Evolutionary conservation across 2,113 vertebrate species (phyloP).

Genomic region (Tautogolabrus adspersus): DNA sequence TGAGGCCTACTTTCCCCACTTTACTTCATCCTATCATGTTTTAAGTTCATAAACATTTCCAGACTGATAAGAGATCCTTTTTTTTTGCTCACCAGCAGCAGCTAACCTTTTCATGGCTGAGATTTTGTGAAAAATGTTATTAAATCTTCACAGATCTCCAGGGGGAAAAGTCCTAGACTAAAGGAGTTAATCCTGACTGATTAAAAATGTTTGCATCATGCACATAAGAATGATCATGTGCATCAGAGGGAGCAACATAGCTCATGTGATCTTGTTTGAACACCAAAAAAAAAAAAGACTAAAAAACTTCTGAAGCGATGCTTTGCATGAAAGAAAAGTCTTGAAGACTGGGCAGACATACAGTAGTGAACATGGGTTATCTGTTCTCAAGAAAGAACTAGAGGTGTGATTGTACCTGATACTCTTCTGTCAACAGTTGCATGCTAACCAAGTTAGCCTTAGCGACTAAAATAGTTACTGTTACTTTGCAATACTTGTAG

Average conservation of each 20-base stretch:
- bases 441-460: too few relatives aligned
- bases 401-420: too few relatives aligned
- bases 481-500: too few relatives aligned
- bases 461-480: too few relatives aligned
- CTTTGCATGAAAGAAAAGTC: too few relatives aligned
- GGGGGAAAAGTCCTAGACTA: background rate
- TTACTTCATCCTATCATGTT: background rate
- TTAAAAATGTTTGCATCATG: too few relatives aligned
- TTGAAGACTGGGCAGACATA: too few relatives aligned
- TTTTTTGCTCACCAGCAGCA: background rate
- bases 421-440: too few relatives aligned
- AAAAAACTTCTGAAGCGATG: too few relatives aligned
- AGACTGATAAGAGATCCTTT: constrained; percentile 15
- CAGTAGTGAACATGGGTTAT: too few relatives aligned
- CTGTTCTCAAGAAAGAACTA: too few relatives aligned
- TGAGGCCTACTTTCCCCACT: background rate
- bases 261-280: background rate
- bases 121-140: constrained; percentile 24
- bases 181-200: background rate
- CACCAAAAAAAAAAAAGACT: too few relatives aligned
- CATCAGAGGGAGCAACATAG: background rate
- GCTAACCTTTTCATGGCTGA: constrained; percentile 34
- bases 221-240: background rate
- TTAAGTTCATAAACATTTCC: background rate
- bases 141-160: constrained; percentile 4